phyloP scores from a whole-genome alignment of 2,888 invertebrate genomes.

The Slavum lentiscoides region DNA sequence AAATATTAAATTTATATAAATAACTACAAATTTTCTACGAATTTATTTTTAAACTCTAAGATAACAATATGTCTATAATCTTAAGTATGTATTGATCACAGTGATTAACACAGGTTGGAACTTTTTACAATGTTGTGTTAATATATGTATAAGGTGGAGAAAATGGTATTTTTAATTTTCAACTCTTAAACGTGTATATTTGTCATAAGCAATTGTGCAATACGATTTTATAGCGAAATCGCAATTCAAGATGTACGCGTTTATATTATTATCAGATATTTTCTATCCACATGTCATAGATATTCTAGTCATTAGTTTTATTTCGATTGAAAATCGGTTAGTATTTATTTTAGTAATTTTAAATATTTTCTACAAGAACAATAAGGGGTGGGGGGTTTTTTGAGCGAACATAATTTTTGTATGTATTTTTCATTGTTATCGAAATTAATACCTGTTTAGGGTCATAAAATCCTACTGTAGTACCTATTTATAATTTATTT shows the following conservation, averaged over 20 bases:
- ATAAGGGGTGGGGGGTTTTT: too few relatives aligned
- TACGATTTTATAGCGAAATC: neutral
- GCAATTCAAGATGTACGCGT: neutral
- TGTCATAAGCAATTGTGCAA: neutral
- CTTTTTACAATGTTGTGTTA: neutral
- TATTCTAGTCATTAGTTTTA: constrained; percentile 1
- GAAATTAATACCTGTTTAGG: too few relatives aligned
- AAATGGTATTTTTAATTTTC: neutral
- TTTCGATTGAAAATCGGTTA: neutral
- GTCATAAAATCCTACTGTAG: too few relatives aligned
- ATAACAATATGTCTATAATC: constrained; percentile 12
- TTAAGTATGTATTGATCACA: constrained; percentile 15
- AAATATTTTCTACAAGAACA: too few relatives aligned
- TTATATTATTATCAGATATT: neutral
- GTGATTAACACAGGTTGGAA: neutral
- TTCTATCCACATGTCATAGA: neutral
- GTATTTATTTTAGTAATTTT: too few relatives aligned
- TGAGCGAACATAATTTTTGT: too few relatives aligned
- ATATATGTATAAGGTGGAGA: neutral
- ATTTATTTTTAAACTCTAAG: constrained; percentile 34
- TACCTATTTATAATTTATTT: too few relatives aligned
- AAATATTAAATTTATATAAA: neutral
- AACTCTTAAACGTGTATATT: too few relatives aligned
- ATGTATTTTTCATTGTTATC: too few relatives aligned
- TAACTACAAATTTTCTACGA: constrained; percentile 24